These are phyloP conservation scores for Neodiprion virginianus DNA, from an alignment of 1,140 invertebrate species.

Conservation along the genomic window DNA sequence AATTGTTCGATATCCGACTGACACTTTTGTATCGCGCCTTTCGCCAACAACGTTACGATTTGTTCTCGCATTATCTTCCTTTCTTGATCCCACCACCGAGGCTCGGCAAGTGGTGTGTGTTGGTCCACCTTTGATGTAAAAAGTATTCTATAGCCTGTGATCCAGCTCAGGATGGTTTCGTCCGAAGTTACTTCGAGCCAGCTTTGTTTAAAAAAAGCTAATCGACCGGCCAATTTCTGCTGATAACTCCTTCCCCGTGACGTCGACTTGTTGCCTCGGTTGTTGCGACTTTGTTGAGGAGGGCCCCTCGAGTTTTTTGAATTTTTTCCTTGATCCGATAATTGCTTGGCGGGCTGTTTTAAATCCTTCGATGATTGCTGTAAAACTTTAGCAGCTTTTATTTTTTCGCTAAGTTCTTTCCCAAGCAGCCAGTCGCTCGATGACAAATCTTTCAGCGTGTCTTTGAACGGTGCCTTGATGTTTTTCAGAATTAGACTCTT, in stretches of 20 bases:
- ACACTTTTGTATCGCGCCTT: slow-evolving; percentile 21
- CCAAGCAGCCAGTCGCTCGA: slow-evolving; percentile 24
- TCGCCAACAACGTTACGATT: too few relatives aligned
- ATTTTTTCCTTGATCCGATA: not conserved
- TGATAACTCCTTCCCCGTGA: slow-evolving; percentile 9
- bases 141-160: slow-evolving; percentile 21
- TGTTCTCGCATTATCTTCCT: not conserved
- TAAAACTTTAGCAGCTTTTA: slow-evolving; percentile 24
- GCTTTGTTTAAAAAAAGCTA: slow-evolving; percentile 7
- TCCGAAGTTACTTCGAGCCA: slow-evolving; percentile 23
- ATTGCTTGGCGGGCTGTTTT: slow-evolving; percentile 16
- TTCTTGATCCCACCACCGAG: too few relatives aligned
- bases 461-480: not conserved
- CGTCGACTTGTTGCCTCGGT: too few relatives aligned
- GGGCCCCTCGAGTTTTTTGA: too few relatives aligned
- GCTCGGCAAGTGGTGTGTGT: too few relatives aligned
- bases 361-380: slow-evolving; percentile 17
- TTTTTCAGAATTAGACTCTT: too few relatives aligned
- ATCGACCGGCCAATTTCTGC: slow-evolving; percentile 11
- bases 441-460: slow-evolving; percentile 16
- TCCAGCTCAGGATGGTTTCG: slow-evolving; percentile 19
- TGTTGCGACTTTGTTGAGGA: too few relatives aligned
- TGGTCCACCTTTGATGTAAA: too few relatives aligned
- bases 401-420: slow-evolving; percentile 19
- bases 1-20: slow-evolving; percentile 18